phyloP scores from a whole-genome alignment of 2,113 vertebrate species.

The Pipra filicauda region DNA sequence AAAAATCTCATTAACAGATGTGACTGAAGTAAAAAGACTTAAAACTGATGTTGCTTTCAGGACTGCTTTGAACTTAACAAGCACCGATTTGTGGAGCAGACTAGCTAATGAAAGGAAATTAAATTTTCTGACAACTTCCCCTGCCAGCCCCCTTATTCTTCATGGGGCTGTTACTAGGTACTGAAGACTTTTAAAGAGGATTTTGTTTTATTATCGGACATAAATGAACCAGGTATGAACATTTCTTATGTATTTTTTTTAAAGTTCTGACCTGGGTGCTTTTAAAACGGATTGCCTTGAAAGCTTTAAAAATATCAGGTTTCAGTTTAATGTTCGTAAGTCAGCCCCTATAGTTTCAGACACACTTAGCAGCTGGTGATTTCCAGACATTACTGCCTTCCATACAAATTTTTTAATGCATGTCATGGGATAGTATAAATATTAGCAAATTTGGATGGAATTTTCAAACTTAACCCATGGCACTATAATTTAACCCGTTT shows the following conservation, averaged over 20 bases:
- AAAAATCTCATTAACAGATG: conserved; percentile 86
- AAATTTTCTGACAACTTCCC: conserved; percentile 87
- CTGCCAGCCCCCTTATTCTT: conserved; percentile 78
- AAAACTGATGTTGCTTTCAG: conserved; percentile 83
- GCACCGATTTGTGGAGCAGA: conserved; percentile 85
- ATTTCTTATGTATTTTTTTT: conserved; percentile 26
- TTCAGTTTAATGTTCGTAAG: conserved; percentile 74
- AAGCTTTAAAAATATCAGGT: conserved; percentile 68
- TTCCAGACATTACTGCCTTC: conserved; percentile 65
- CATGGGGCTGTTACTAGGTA: conserved; percentile 75
- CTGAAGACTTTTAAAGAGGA: conserved; percentile 79
- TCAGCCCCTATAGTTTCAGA: conserved; percentile 59
- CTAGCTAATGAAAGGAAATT: conserved; percentile 89
- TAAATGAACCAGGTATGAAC: conserved; percentile 75
- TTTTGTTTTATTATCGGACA: conserved; percentile 75
- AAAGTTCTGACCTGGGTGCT: conserved; percentile 62
- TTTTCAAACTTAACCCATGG: neutral
- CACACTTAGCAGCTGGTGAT: conserved; percentile 57
- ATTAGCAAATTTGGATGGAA: conserved; percentile 42
- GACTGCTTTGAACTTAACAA: conserved; percentile 82
- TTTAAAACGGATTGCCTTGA: conserved; percentile 64
- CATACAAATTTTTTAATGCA: conserved; percentile 39
- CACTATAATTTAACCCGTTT: conserved; percentile 8
- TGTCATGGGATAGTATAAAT: conserved; percentile 43
- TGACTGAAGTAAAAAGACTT: conserved; percentile 80